Conservation (phyloP, 2,888 invertebrate species). For the Cataglyphis albicans region DNA sequence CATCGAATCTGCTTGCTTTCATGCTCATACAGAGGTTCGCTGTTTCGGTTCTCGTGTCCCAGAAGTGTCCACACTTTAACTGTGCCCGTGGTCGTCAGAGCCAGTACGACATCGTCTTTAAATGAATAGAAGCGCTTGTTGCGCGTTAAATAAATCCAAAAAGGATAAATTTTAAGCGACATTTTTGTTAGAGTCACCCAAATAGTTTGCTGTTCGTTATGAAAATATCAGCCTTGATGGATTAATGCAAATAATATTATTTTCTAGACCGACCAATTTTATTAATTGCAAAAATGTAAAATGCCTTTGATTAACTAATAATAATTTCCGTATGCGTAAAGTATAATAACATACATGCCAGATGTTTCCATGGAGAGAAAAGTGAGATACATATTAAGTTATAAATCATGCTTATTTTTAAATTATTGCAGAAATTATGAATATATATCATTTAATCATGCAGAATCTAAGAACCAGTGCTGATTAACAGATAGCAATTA, state of each 20-base stretch:
- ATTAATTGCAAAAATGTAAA: conserved; percentile 12
- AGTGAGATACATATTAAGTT: conserved; percentile 22
- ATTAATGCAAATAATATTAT: conserved; percentile 36
- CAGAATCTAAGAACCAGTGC: not conserved
- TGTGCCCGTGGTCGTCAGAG: conserved; percentile 97
- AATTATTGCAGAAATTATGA: conserved; percentile 15
- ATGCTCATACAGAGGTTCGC: conserved; percentile 96
- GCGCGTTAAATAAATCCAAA: conserved; percentile 73
- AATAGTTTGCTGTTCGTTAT: conserved; percentile 12
- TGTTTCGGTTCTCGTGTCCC: conserved; percentile 94
- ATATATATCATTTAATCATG: conserved; percentile 5
- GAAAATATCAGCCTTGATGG: not conserved
- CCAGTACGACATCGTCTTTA: conserved; percentile 98
- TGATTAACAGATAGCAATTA: conserved; percentile 35
- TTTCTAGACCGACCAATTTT: not conserved
- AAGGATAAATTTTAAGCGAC: conserved; percentile 65
- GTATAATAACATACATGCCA: conserved; percentile 23
- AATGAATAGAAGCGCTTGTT: conserved; percentile 76
- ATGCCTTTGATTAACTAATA: conserved; percentile 11
- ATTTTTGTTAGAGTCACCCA: conserved; percentile 28
- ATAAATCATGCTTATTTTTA: conserved; percentile 41
- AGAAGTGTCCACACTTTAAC: conserved; percentile 98
- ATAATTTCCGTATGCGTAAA: conserved; percentile 29
- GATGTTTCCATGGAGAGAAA: conserved; percentile 26
- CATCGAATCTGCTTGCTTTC: conserved; percentile 99